Base-by-base conservation (phyloP, 2,113 vertebrate species). In the Lynx canadensis region DNA sequence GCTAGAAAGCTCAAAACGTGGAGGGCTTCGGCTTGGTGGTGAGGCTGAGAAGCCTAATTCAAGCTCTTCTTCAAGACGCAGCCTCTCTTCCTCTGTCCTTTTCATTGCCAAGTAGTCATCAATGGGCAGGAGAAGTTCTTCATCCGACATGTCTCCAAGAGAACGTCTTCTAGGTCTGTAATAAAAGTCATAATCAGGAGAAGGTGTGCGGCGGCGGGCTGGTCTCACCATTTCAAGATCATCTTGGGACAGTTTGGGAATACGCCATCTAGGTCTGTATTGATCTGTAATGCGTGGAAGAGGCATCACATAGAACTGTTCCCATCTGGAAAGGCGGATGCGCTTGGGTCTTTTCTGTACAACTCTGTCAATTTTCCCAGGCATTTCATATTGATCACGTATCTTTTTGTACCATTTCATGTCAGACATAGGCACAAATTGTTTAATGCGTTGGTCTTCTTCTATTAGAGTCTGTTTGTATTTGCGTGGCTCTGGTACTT, bases 361-460 rank as follows among this genome's bases (percentile, higher is more conserved):
- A 65, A 99, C 98, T 97, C 99, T 99, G 15, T 99, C 99, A 89
- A 99, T 99, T 79, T 99, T 99, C 96, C 99, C 99, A 50, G 99
- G 99, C 99, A 99, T 99, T 98, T 99, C 99, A 3, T 99, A 99
- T 36, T 99, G 99, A 98, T 99, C 99, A 74, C 99, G 98, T n/a
- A 99, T 98, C 96, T 99, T 99, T 98, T 99, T 99, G 97, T 99
- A 99, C 99, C 99, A 99, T 97, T 99, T 99, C 99, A 99, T 99
- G 96, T 99, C 99, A 84, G 99, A 99, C 95, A 99, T 98, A 33
- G 99, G 99, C 96, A 99, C 99, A 94, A 99, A 99, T 92, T 99
- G 99, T 98, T 99, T 99, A 85, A 99, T 99, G 92, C 96, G 99
- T 50, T 99, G 99, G 84, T 99, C 99, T 98, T 99, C 99, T 95